Conservation (phyloP, 2,888 invertebrate genomes). For the Leptinotarsa haldemani region DNA sequence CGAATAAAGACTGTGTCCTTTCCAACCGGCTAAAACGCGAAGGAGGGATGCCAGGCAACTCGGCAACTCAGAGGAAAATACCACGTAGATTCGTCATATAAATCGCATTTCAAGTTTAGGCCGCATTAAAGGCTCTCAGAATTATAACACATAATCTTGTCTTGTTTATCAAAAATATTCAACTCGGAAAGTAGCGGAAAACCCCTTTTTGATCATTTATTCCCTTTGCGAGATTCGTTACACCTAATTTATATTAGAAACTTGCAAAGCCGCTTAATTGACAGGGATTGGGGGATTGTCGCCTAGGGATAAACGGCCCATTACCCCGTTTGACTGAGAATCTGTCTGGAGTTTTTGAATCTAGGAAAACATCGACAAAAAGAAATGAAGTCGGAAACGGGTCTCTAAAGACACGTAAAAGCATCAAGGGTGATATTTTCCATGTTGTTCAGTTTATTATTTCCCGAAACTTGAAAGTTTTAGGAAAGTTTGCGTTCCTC, state of each 20-base stretch:
- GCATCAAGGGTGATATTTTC: background rate
- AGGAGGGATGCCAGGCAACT: too few relatives aligned
- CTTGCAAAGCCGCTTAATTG: background rate
- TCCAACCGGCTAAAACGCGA: too few relatives aligned
- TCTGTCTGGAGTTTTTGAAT: background rate
- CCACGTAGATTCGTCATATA: too few relatives aligned
- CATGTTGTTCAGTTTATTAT: background rate
- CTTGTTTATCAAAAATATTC: too few relatives aligned
- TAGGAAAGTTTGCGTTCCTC: background rate
- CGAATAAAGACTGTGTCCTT: too few relatives aligned
- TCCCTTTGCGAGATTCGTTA: background rate
- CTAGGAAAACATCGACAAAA: background rate
- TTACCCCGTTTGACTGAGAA: background rate
- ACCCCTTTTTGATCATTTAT: background rate
- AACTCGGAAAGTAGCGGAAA: background rate
- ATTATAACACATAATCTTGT: too few relatives aligned
- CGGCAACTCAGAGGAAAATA: too few relatives aligned
- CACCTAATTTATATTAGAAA: background rate
- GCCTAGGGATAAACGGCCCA: background rate
- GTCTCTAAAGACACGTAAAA: background rate
- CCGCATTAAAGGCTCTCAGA: too few relatives aligned
- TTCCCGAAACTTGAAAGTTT: background rate
- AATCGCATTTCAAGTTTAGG: too few relatives aligned
- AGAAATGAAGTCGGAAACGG: background rate
- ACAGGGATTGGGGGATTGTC: background rate